Conservation (phyloP, 2,113 vertebrate genomes). For the Ibidorhyncha struthersii region DNA sequence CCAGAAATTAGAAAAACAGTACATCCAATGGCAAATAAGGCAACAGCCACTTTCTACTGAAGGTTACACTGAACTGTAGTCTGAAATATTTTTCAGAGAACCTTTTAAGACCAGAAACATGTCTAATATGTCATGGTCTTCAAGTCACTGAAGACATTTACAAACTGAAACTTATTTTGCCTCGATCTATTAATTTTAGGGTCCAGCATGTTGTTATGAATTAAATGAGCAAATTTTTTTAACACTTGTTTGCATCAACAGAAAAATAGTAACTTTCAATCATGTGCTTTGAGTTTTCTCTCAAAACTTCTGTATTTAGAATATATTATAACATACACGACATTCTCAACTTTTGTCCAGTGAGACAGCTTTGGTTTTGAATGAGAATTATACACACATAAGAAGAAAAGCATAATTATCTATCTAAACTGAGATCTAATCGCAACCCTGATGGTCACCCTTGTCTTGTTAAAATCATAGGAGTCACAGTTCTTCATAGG, state of each 20-base stretch:
- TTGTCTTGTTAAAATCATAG: background rate
- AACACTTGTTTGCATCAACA: background rate
- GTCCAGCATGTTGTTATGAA: background rate
- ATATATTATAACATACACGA: background rate
- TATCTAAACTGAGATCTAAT: background rate
- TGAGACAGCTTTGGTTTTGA: background rate
- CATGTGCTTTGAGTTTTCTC: background rate
- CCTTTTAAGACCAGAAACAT: background rate
- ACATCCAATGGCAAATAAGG: background rate
- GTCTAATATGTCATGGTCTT: background rate
- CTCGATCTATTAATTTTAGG: background rate
- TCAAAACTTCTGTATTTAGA: background rate
- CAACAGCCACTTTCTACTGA: background rate
- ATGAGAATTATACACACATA: accelerated
- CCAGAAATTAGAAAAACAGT: background rate
- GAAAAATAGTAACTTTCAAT: background rate
- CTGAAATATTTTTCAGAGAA: background rate
- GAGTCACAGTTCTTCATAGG: background rate
- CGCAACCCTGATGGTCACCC: background rate
- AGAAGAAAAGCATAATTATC: background rate
- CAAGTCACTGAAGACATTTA: background rate
- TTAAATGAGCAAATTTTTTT: background rate
- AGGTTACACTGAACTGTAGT: background rate
- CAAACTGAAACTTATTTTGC: background rate
- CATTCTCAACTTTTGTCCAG: background rate